Conservation (phyloP, 1,140 invertebrate species). For the Aphaenogaster rudis region DNA sequence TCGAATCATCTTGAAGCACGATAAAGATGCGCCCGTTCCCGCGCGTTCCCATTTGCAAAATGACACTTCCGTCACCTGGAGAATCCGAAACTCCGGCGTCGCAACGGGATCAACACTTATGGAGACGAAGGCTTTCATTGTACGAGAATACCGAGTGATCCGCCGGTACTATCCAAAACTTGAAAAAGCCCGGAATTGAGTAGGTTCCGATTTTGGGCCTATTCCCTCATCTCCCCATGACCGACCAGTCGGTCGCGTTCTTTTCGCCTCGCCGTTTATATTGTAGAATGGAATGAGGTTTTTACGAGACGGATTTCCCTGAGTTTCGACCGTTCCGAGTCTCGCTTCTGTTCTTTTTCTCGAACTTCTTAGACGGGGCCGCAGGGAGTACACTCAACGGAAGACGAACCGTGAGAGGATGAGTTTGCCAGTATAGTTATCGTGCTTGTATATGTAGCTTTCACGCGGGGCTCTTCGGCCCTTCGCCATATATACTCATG, state of each 20-base stretch:
- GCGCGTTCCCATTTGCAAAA: not conserved
- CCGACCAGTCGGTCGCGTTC: not conserved
- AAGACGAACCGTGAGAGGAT: conserved; percentile 52
- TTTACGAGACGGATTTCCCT: conserved; percentile 24
- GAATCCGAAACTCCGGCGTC: not conserved
- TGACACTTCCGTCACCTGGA: conserved; percentile 14
- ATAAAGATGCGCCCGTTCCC: not conserved
- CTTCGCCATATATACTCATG: not conserved
- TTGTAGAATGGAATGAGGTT: conserved; percentile 40
- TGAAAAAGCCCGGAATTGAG: not conserved
- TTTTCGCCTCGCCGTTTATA: conserved; percentile 26
- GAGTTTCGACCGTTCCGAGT: not conserved
- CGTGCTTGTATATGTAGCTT: not conserved
- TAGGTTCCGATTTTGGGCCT: not conserved
- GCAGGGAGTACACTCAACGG: not conserved
- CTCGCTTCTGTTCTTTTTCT: conserved; percentile 17
- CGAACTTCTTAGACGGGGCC: conserved; percentile 12
- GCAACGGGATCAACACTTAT: not conserved
- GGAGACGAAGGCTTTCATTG: not conserved
- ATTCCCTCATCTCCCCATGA: too few relatives aligned
- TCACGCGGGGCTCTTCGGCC: not conserved
- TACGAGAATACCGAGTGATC: not conserved
- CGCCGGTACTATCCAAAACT: not conserved
- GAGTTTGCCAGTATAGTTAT: not conserved
- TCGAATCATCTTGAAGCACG: not conserved